Base-by-base conservation (phyloP, 2,113 vertebrate genomes). In the Phocoena sinus region DNA sequence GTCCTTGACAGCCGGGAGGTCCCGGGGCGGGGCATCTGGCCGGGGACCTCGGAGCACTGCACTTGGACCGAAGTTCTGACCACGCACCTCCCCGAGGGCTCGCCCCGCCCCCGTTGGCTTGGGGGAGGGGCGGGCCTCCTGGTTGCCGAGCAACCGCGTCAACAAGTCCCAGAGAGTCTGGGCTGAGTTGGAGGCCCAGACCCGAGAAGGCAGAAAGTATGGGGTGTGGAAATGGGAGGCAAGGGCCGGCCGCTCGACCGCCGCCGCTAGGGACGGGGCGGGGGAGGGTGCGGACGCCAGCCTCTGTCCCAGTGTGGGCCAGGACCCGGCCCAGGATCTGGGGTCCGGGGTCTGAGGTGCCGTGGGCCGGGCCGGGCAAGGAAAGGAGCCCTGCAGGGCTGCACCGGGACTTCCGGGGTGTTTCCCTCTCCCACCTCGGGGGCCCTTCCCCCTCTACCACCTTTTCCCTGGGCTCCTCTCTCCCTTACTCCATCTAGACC, bases 61-160 rank as follows among this genome's bases (percentile, higher is more conserved):
- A 8, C 56, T 7, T 3, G 38, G 8, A 8, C 23, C 36, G 8
- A 6, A 0, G 23, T 31, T 50, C 3, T 6, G 26, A 47, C 23
- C 5, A 18, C 0, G 6, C 2, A 28, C 36, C 26, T 8, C 26
- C 33, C 7, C 1, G 5, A 23, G 41, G 11, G 38, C 31, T 38
- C 3, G 6, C 76, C 21, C 13, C 0, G 14, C 28, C 31, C 36
- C 0, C 12, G 1, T 14, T 1, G 0, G 14, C 28, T 3, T 20
- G 68, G 50, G 87, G 63, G 28, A 65, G 60, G 94, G 71, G 85
- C 7, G 8, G 62, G 15, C 31, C 36, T 89, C 62, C 79, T 3
- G 15, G 97, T 97, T 97, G 93, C 96, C 65, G 0, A 65, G 97
- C 93, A 97, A 97, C 97, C 7, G 4, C 6, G 14, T 96, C 97